Percentiles rank a stretch among this genome's conserved stretches.
These are phyloP conservation scores for Phorcus lineatus DNA, from an alignment of 2,888 invertebrate genomes.

Conservation along the genomic window DNA sequence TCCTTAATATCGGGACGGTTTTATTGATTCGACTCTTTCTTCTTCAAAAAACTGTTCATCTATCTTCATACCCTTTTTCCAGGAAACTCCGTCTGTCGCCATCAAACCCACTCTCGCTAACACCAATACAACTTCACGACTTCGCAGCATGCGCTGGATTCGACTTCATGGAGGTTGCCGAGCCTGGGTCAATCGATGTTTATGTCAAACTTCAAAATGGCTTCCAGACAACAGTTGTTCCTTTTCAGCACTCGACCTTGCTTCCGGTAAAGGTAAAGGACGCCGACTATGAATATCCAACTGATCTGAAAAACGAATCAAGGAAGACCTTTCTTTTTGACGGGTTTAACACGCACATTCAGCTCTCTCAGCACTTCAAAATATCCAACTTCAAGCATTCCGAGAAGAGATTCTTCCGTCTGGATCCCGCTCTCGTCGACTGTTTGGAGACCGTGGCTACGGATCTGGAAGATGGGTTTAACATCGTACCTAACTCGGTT, in stretches of 20 bases:
- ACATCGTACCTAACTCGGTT: constrained; percentile 40
- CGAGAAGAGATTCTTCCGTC: constrained; percentile 41
- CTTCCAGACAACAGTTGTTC: constrained; percentile 37
- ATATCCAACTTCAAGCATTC: constrained; percentile 40
- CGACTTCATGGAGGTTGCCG: constrained; percentile 41
- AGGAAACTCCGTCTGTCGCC: constrained; percentile 36
- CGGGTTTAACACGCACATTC: constrained; percentile 30
- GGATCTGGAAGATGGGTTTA: constrained; percentile 36
- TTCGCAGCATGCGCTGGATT: constrained; percentile 50
- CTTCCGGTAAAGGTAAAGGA: constrained; percentile 40
- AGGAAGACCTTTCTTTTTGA: constrained; percentile 42
- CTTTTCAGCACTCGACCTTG: constrained; percentile 40
- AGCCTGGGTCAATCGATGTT: constrained; percentile 39
- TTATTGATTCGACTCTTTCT: too few species aligned
- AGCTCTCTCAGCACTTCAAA: constrained; percentile 42
- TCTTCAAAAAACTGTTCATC: too few species aligned
- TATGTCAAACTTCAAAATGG: constrained; percentile 51
- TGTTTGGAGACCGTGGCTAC: constrained; percentile 46
- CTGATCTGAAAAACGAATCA: constrained; percentile 34
- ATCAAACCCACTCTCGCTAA: constrained; percentile 19
- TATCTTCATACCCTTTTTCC: too few species aligned
- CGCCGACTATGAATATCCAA: constrained; percentile 43
- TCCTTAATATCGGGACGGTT: too few species aligned
- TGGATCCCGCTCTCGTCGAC: constrained; percentile 44
- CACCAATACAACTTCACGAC: constrained; percentile 27